Evolutionary conservation across 2,113 vertebrate genomes (phyloP).

Genomic region (Trichomycterus rosablanca): DNA sequence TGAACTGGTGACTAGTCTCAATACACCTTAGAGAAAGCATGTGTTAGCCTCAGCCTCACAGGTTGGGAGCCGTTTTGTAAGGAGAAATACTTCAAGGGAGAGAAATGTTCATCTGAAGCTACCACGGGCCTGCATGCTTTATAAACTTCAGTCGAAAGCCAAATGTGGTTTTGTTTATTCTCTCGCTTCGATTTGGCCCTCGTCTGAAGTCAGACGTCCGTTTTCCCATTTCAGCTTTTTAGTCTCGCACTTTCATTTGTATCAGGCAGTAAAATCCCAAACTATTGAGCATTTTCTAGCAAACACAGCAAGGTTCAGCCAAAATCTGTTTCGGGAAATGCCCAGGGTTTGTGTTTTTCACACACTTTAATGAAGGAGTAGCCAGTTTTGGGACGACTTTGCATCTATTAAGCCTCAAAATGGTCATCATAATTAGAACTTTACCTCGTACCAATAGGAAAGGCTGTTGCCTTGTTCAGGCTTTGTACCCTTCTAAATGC

Average conservation of each 20-base stretch:
- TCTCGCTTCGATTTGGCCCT: background rate
- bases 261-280: background rate
- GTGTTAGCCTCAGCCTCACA: too few relatives aligned
- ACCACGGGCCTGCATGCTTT: too few relatives aligned
- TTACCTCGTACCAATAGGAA: conserved; percentile 62
- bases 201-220: too few relatives aligned
- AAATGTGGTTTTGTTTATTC: too few relatives aligned
- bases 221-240: background rate
- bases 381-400: conserved; percentile 55
- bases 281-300: conserved; percentile 43
- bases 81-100: too few relatives aligned
- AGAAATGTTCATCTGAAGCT: too few relatives aligned
- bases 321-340: conserved; percentile 54
- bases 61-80: too few relatives aligned
- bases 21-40: too few relatives aligned
- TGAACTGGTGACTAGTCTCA: too few relatives aligned
- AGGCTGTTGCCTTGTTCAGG: conserved; percentile 67
- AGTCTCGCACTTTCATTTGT: background rate
- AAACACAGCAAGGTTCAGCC: conserved; percentile 48
- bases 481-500: conserved; percentile 67
- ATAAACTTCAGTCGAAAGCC: too few relatives aligned
- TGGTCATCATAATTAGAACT: conserved; percentile 70
- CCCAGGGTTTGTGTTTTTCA: conserved; percentile 67
- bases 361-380: conserved; percentile 56
- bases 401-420: conserved; percentile 48